Conservation (phyloP, 2,797 vertebrate genomes). For the Hoplostethus atlanticus region DNA sequence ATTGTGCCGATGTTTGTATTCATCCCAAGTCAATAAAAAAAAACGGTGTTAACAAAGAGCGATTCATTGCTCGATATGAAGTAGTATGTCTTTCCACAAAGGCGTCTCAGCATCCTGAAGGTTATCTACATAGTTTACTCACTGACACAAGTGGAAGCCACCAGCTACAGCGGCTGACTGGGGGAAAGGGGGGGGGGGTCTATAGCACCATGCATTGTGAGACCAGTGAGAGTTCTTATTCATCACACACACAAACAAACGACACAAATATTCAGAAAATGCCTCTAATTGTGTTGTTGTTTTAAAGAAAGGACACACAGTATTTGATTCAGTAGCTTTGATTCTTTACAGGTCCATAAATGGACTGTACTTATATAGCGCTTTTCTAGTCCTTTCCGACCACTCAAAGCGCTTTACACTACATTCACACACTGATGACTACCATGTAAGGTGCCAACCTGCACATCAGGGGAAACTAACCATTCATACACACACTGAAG, state of each 20-base stretch:
- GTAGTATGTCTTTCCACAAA: constrained; percentile 8
- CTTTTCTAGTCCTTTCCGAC: no score
- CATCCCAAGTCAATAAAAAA: background rate
- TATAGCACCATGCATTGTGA: background rate
- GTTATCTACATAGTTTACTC: constrained; percentile 14
- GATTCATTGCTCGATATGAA: constrained; percentile 9
- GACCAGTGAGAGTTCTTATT: background rate
- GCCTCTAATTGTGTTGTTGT: background rate
- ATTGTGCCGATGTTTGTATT: background rate
- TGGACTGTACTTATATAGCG: no score
- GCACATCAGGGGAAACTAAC: no score
- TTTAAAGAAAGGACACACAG: background rate
- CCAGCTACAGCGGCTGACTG: background rate
- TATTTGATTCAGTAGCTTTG: background rate
- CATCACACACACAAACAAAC: background rate
- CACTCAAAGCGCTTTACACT: no score
- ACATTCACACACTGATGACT: no score
- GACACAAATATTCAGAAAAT: no score
- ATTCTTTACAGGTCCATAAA: background rate
- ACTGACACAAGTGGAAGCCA: constrained; percentile 21
- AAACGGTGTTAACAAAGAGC: constrained; percentile 23
- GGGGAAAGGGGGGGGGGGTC: no score
- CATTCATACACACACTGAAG: no score
- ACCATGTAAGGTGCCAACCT: no score
- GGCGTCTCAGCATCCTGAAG: constrained; percentile 14